Base-by-base conservation (phyloP, 2,888 invertebrate genomes). In the Patella depressa region DNA sequence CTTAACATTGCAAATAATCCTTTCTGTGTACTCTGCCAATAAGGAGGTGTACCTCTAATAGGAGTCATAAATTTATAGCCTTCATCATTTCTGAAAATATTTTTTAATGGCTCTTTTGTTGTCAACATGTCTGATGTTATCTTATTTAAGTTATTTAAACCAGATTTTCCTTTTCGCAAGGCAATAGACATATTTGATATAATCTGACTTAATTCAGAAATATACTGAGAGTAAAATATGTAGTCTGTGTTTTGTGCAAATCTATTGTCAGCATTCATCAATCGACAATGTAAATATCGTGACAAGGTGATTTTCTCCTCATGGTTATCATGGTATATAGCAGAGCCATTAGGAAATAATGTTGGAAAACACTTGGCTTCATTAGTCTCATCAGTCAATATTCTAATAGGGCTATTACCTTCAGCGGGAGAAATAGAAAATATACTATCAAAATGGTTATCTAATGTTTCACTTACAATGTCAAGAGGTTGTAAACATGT, bases 401-500 rank as follows among this genome's bases (percentile, higher is more conserved):
- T 69, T n/a, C 57, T 53, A 2, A 78, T 15, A 29, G 81, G 81
- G 11, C 45, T 76, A n/a, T 77, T 73, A 7, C 76, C 78, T 76
- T 81, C 81, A n/a, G 71, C 78, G 5, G 79, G 82, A 15, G 82
- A 79, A 15, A 82, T 24, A 76, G 55, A 73, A 69, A 76, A 77
- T 14, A 78, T 76, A 14, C 76, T 34, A 57, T 82, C 75, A 53
- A 57, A 71, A 77, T 75, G 54, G n/a, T 77, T 59, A 53, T 79
- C 79, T 17, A 77, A 15, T 29, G 74, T 54, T 45, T 79, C 77
- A 53, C 79, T 78, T 12, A 65, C 79, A 57, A 80, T 53, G 55
- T 82, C 77, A 29, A 53, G 71, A 17, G 80, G 79, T 71, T 82
- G 80, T 12, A 82, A 53, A 71, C 80, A 81, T 11, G 79, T 81